A percentile compares a stretch with the other conserved stretches of the same genome.
Conservation (phyloP, 2,888 invertebrate species). For the Dolomedes plantarius region DNA sequence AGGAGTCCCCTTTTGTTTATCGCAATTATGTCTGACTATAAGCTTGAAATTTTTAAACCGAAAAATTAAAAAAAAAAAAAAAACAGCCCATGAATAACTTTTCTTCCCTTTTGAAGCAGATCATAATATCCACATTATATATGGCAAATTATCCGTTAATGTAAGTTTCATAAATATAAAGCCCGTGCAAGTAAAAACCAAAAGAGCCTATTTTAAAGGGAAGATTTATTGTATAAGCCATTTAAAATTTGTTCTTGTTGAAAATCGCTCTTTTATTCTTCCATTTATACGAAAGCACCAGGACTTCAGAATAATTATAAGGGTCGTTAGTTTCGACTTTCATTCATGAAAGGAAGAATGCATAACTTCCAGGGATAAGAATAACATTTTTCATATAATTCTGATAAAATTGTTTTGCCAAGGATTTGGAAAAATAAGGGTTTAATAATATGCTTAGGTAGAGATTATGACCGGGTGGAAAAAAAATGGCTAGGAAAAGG, state of each 20-base stretch:
- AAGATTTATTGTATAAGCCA: neutral
- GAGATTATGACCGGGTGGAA: too few relatives aligned
- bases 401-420: neutral
- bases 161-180: neutral
- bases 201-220: neutral
- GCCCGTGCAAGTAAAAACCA: neutral
- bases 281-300: neutral
- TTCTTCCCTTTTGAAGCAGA: neutral
- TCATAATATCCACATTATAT: neutral
- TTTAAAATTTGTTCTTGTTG: neutral
- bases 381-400: neutral
- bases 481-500: too few relatives aligned
- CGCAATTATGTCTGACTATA: too few relatives aligned
- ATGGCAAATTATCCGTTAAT: neutral
- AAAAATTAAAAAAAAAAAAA: too few relatives aligned
- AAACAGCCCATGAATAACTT: neutral
- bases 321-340: neutral
- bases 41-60: too few relatives aligned
- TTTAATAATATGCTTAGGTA: neutral
- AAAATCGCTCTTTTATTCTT: neutral
- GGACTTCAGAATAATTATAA: neutral
- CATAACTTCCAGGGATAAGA: neutral
- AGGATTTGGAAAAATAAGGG: neutral
- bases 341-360: neutral
- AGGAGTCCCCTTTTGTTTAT: too few relatives aligned